phyloP scores from a whole-genome alignment of 2,113 vertebrate genomes.

The Megaceryle maxima region DNA sequence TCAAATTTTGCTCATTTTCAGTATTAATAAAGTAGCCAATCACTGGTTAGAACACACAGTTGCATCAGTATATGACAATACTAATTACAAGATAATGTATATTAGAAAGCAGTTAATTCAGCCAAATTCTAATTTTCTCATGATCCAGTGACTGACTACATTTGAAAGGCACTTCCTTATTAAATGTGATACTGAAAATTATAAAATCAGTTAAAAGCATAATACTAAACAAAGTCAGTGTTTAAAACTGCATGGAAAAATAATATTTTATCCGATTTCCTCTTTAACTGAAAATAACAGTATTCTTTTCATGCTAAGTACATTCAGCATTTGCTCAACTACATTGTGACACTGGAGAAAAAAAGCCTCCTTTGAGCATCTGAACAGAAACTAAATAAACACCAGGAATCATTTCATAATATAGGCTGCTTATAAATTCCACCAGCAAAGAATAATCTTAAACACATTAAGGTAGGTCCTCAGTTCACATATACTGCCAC shows the following conservation, averaged over 20 bases:
- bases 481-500: not conserved
- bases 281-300: not conserved
- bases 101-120: not conserved
- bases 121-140: not conserved
- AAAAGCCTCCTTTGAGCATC: not conserved
- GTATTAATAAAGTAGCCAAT: not conserved
- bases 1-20: not conserved
- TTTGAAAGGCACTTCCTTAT: not conserved
- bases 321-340: not conserved
- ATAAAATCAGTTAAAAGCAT: not conserved
- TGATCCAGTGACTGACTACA: not conserved
- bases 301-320: not conserved
- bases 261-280: not conserved
- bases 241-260: not conserved
- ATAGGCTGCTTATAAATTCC: not conserved
- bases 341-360: not conserved
- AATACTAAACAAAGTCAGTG: not conserved
- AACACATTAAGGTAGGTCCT: not conserved
- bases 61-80: not conserved
- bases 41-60: not conserved
- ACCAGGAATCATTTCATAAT: not conserved
- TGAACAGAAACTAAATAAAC: not conserved
- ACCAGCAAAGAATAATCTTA: not conserved
- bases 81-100: not conserved
- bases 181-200: not conserved